Conservation (phyloP, 2,113 vertebrate species). For the Perca flavescens region DNA sequence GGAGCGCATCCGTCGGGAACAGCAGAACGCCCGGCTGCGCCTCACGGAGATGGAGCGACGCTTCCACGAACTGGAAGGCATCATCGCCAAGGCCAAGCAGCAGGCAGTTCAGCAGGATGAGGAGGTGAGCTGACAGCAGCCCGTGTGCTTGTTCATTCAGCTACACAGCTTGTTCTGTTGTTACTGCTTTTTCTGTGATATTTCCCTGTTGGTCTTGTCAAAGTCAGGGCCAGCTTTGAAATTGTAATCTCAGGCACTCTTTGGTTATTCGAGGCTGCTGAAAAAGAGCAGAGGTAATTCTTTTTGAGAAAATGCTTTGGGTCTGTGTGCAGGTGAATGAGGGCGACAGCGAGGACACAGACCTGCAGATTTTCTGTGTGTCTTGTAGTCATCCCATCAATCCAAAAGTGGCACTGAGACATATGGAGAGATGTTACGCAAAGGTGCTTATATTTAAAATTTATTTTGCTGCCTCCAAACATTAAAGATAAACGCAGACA, state of each 20-base stretch:
- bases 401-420: constrained; percentile 92
- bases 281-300: neutral
- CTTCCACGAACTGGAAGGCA: constrained; percentile 94
- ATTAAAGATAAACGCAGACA: neutral
- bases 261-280: neutral
- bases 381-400: constrained; percentile 94
- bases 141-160: neutral
- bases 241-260: neutral
- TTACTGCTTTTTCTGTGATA: too few relatives aligned
- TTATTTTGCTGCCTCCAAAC: neutral
- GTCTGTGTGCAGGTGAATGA: constrained; percentile 87
- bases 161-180: neutral
- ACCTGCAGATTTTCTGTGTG: constrained; percentile 95
- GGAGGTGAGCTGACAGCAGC: constrained; percentile 84
- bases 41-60: constrained; percentile 95
- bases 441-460: constrained; percentile 82
- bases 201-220: neutral
- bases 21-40: constrained; percentile 92
- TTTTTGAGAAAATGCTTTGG: neutral
- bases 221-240: neutral
- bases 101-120: constrained; percentile 94
- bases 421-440: constrained; percentile 96
- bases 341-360: constrained; percentile 92
- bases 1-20: constrained; percentile 93
- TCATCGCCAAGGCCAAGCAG: constrained; percentile 95